Percentiles rank a stretch among this genome's conserved stretches.
Evolutionary conservation across 2,888 invertebrate genomes (phyloP).

Genomic region (Ctenicera cuprea): DNA sequence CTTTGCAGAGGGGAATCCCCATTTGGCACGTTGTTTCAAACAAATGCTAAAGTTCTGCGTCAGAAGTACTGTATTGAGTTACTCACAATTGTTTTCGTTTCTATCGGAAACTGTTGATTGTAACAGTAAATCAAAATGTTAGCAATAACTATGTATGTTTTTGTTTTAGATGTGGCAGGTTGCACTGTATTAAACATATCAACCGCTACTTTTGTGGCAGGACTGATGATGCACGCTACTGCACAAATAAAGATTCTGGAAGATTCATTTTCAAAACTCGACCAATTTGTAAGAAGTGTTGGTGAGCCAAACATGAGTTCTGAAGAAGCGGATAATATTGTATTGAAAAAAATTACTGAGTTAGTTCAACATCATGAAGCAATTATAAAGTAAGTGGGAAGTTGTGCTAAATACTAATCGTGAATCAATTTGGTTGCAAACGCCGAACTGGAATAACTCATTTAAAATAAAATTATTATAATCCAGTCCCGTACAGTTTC

Average conservation of each 20-base stretch:
- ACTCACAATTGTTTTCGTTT: background rate
- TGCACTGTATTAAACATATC: slow-evolving; percentile 73
- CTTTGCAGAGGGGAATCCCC: too few species aligned
- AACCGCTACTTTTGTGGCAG: slow-evolving; percentile 73
- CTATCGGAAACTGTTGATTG: too few species aligned
- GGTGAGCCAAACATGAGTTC: background rate
- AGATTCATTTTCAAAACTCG: slow-evolving; percentile 64
- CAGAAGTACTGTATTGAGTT: too few species aligned
- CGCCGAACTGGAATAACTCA: too few species aligned
- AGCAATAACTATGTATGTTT: too few species aligned
- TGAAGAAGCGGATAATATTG: slow-evolving; percentile 32
- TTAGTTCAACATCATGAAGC: slow-evolving; percentile 64
- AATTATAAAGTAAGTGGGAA: slow-evolving; percentile 63
- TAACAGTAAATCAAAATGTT: too few species aligned
- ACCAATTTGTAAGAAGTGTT: slow-evolving; percentile 29
- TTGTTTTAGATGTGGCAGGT: slow-evolving; percentile 65
- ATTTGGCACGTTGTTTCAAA: too few species aligned
- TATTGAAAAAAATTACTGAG: slow-evolving; percentile 53
- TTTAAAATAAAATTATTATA: too few species aligned
- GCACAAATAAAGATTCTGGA: slow-evolving; percentile 73
- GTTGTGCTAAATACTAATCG: too few species aligned
- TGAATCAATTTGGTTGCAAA: too few species aligned
- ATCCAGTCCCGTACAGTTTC: too few species aligned
- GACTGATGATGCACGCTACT: slow-evolving; percentile 73
- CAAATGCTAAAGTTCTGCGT: too few species aligned